phyloP scores from a whole-genome alignment of 2,113 vertebrate genomes.

The Clupea harengus region DNA sequence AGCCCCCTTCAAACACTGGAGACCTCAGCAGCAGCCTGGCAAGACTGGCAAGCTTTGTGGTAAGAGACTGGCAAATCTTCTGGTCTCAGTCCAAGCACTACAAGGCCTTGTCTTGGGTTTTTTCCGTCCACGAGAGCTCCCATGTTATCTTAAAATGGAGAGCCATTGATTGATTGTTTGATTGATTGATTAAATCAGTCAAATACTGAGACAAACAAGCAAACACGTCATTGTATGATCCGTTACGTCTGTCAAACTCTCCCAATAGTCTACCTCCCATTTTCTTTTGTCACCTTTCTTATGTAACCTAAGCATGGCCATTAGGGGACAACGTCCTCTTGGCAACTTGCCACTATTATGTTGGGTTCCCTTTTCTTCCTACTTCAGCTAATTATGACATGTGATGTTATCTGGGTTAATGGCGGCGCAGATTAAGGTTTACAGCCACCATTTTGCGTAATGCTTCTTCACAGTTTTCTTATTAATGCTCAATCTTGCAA shows the following conservation, averaged over 20 bases:
- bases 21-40: background rate
- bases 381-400: too few species aligned
- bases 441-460: too few species aligned
- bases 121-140: background rate
- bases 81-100: background rate
- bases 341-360: too few species aligned
- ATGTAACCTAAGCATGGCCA: too few species aligned
- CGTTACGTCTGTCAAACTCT: background rate
- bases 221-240: background rate
- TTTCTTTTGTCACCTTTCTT: too few species aligned
- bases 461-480: too few species aligned
- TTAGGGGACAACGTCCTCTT: too few species aligned
- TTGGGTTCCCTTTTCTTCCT: too few species aligned
- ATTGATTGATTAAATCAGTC: background rate
- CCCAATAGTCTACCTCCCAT: too few species aligned
- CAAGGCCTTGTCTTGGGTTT: background rate
- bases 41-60: background rate
- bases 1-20: background rate
- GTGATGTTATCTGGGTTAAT: too few species aligned
- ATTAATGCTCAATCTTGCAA: too few species aligned
- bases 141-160: background rate
- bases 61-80: background rate
- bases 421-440: too few species aligned
- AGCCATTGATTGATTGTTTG: background rate
- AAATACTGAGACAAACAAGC: background rate